Evolutionary conservation across 2,888 invertebrate species (phyloP).

Genomic region (Parnassius apollo): DNA sequence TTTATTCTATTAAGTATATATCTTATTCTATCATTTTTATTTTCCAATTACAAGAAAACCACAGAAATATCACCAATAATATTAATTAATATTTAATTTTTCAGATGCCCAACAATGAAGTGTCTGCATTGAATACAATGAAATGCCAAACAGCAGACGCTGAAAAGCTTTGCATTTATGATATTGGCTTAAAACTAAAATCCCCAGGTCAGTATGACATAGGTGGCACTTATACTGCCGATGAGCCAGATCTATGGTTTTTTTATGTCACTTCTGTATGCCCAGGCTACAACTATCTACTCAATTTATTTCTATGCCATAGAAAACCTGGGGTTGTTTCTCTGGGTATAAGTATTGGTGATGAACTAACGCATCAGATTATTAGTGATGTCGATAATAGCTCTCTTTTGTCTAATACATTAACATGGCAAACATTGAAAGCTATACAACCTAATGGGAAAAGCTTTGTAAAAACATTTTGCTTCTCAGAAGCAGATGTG

Average conservation of each 20-base stretch:
- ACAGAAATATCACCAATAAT: too few species aligned
- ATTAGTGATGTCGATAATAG: slow-evolving; percentile 22
- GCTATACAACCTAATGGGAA: slow-evolving; percentile 46
- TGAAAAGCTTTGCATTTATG: slow-evolving; percentile 49
- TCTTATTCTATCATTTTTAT: too few species aligned
- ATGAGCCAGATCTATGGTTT: slow-evolving; percentile 62
- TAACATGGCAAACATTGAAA: slow-evolving; percentile 44
- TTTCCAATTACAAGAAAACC: too few species aligned
- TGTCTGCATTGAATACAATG: slow-evolving; percentile 41
- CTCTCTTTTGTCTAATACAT: slow-evolving; percentile 25
- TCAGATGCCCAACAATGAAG: slow-evolving; percentile 40
- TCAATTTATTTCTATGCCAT: slow-evolving; percentile 62
- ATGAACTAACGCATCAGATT: slow-evolving; percentile 32
- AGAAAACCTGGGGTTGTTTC: slow-evolving; percentile 49
- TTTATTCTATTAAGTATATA: too few species aligned
- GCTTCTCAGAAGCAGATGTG: slow-evolving; percentile 43
- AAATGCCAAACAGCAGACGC: slow-evolving; percentile 51
- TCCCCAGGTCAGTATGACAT: slow-evolving; percentile 50
- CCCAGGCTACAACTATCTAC: slow-evolving; percentile 49
- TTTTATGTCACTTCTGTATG: slow-evolving; percentile 51
- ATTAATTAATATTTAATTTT: slow-evolving; percentile 28
- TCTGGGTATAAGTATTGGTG: slow-evolving; percentile 48
- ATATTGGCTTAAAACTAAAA: slow-evolving; percentile 46
- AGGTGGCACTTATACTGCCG: slow-evolving; percentile 56
- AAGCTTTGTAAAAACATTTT: slow-evolving; percentile 54